Percentiles rank a stretch among this genome's conserved stretches.
Conservation (phyloP, 2,888 invertebrate genomes). For the Dichetophora obliterata region DNA sequence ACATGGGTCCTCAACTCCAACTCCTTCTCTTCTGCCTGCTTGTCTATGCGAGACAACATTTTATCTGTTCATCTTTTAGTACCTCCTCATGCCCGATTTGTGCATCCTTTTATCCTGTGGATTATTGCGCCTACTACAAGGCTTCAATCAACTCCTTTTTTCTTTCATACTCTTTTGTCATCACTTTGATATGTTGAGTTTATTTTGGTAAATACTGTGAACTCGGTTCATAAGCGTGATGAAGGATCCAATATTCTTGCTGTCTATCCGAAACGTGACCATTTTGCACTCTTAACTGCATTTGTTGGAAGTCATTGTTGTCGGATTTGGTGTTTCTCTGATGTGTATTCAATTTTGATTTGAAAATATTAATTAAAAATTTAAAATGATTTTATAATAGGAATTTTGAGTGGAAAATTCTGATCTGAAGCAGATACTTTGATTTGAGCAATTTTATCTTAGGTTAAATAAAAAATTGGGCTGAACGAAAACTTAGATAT, state of each 20-base stretch:
- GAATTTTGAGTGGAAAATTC: background rate
- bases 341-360: background rate
- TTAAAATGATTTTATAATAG: background rate
- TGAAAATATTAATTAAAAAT: background rate
- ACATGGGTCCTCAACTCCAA: background rate
- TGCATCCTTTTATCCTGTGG: background rate
- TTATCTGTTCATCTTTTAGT: slow-evolving; percentile 25
- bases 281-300: background rate
- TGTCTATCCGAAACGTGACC: slow-evolving; percentile 22
- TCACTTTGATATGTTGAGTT: background rate
- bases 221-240: background rate
- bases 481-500: no score
- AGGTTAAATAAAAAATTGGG: no score
- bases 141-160: background rate
- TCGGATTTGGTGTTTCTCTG: background rate
- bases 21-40: background rate
- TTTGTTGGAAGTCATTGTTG: background rate
- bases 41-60: background rate
- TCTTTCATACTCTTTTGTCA: background rate
- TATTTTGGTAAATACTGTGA: slow-evolving; percentile 14
- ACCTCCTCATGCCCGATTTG: background rate
- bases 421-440: background rate
- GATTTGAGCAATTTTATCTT: no score
- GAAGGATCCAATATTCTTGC: background rate
- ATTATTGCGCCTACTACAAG: background rate